These are phyloP conservation scores for Colius striatus DNA, from an alignment of 2,113 vertebrate species.

Conservation along the genomic window DNA sequence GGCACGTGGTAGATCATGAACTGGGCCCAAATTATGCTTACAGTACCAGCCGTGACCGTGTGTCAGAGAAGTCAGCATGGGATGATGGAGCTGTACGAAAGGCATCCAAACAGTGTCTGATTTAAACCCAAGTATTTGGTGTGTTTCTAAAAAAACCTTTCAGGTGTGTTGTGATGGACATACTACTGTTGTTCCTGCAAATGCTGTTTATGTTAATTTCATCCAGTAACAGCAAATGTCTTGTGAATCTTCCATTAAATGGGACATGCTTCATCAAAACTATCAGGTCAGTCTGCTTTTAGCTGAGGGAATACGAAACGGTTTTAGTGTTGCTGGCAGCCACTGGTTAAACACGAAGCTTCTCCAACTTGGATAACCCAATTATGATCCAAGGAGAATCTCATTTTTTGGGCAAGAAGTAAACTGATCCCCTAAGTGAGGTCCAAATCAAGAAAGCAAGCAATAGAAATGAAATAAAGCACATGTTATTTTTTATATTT, in stretches of 20 bases:
- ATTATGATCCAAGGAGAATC: background rate
- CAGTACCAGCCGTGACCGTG: accelerated
- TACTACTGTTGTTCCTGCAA: background rate
- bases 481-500: background rate
- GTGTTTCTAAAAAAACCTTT: background rate
- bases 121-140: background rate
- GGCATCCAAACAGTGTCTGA: background rate
- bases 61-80: background rate
- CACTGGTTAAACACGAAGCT: background rate
- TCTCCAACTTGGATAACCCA: background rate
- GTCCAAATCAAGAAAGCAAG: background rate
- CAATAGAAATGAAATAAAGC: background rate
- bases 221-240: background rate
- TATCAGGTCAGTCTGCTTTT: background rate
- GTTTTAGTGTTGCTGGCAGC: background rate
- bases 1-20: background rate
- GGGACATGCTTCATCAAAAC: background rate
- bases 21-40: background rate
- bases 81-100: background rate
- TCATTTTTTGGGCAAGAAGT: background rate
- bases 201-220: background rate
- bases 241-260: background rate
- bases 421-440: background rate
- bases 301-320: background rate
- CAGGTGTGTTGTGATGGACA: background rate